A percentile compares a stretch with the other conserved stretches of the same genome.
Evolutionary conservation across 2,888 invertebrate species (phyloP).

Genomic region (Linyphia triangularis): DNA sequence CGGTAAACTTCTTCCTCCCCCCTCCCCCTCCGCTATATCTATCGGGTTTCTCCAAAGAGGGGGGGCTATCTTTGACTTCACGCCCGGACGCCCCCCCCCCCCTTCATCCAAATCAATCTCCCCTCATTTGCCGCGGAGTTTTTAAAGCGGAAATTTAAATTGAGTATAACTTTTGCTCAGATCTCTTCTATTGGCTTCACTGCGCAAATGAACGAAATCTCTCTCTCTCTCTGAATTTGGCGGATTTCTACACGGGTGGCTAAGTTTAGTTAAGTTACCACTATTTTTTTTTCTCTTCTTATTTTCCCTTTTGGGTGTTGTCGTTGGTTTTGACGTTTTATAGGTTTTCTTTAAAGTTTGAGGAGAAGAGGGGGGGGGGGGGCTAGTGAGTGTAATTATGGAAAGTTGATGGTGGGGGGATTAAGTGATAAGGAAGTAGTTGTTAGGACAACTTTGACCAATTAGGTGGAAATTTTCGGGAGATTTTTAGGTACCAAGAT

Average conservation of each 20-base stretch:
- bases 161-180: slow-evolving; percentile 35
- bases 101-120: slow-evolving; percentile 46
- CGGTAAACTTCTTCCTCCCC: slow-evolving; percentile 30
- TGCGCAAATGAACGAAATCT: slow-evolving; percentile 47
- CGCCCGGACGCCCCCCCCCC: slow-evolving; percentile 64
- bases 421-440: slow-evolving; percentile 3
- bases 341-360: slow-evolving; percentile 25
- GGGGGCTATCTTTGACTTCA: slow-evolving; percentile 74
- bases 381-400: slow-evolving; percentile 15
- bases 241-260: slow-evolving; percentile 26
- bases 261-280: neutral
- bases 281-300: neutral
- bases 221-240: slow-evolving; percentile 30
- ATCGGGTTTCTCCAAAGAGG: slow-evolving; percentile 50
- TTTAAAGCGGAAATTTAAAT: slow-evolving; percentile 75
- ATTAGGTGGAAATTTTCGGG: slow-evolving; percentile 33
- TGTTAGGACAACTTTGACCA: slow-evolving; percentile 16
- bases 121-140: slow-evolving; percentile 73
- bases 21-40: slow-evolving; percentile 52
- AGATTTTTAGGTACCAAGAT: neutral
- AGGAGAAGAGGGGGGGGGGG: neutral
- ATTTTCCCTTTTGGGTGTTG: neutral
- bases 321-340: neutral
- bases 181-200: neutral
- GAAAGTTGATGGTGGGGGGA: slow-evolving; percentile 20